Percentiles rank a stretch among this genome's conserved stretches.
Evolutionary conservation across 2,888 invertebrate species (phyloP).

Genomic region (Yponomeuta sedellus): DNA sequence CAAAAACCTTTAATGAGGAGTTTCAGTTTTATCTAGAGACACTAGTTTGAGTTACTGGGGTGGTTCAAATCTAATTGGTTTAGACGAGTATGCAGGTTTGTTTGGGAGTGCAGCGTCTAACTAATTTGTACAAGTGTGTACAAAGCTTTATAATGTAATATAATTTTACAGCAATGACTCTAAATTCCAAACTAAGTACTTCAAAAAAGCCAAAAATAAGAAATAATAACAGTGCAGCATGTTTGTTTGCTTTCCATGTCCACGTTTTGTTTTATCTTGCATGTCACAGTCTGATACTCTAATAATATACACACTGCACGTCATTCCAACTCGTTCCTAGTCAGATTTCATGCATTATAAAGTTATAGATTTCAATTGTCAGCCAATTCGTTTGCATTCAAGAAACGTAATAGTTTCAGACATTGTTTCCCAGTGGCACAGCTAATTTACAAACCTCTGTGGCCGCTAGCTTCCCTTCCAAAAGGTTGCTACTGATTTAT

Average conservation of each 20-base stretch:
- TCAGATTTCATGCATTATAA: slow-evolving; percentile 10
- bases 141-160: too few relatives aligned
- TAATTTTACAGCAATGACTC: too few relatives aligned
- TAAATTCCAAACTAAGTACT: too few relatives aligned
- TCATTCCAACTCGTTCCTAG: neutral
- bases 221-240: too few relatives aligned
- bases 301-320: neutral
- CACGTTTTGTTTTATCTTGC: neutral
- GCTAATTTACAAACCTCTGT: slow-evolving; percentile 2
- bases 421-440: slow-evolving; percentile 13
- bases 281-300: neutral
- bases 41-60: too few relatives aligned
- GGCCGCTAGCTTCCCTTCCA: slow-evolving; percentile 11
- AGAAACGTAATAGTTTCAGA: neutral
- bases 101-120: too few relatives aligned
- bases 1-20: too few relatives aligned
- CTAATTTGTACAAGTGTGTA: too few relatives aligned
- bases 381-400: slow-evolving; percentile 8
- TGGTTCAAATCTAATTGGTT: too few relatives aligned
- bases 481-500: slow-evolving; percentile 11
- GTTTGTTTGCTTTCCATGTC: neutral
- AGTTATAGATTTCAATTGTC: neutral
- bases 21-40: too few relatives aligned
- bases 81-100: too few relatives aligned
- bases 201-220: too few relatives aligned